Evolutionary conservation across 2,797 vertebrate genomes (phyloP).

Genomic region (Tenualosa thibaudeaui): DNA sequence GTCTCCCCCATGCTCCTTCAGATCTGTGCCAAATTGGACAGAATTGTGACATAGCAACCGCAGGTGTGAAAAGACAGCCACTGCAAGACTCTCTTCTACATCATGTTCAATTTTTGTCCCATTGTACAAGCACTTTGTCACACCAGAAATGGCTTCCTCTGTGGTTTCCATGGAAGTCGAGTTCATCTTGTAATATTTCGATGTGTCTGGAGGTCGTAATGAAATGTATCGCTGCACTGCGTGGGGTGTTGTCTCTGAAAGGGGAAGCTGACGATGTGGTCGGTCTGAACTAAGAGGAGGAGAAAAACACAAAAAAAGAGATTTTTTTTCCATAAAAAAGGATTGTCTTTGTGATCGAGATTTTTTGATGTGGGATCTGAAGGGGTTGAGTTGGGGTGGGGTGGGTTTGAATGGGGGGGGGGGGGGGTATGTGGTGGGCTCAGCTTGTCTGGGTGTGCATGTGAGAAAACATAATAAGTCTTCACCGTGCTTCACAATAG

Average conservation of each 20-base stretch:
- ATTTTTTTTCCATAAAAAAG: neutral
- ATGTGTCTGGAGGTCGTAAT: neutral
- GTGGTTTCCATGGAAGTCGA: neutral
- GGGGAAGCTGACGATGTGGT: neutral
- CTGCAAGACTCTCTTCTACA: neutral
- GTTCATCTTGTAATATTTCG: neutral
- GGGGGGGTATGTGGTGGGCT: too few relatives aligned
- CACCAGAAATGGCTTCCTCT: neutral
- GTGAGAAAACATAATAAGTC: neutral
- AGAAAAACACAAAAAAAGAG: neutral
- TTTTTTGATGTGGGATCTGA: constrained; percentile 6
- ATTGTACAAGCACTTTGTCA: neutral
- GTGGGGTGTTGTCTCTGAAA: neutral
- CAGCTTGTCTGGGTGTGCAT: neutral
- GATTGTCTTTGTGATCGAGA: neutral
- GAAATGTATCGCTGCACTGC: neutral
- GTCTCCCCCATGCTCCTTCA: neutral
- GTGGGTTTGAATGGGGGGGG: too few relatives aligned
- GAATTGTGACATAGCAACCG: neutral
- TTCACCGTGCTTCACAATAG: neutral
- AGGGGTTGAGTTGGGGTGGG: neutral
- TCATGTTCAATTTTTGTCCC: constrained; percentile 8
- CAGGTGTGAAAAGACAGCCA: neutral
- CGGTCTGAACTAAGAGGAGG: neutral
- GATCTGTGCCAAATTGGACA: neutral